Percentiles rank a stretch among this genome's conserved stretches.
Conservation (phyloP, 2,888 invertebrate species). For the Pherbina coryleti region DNA sequence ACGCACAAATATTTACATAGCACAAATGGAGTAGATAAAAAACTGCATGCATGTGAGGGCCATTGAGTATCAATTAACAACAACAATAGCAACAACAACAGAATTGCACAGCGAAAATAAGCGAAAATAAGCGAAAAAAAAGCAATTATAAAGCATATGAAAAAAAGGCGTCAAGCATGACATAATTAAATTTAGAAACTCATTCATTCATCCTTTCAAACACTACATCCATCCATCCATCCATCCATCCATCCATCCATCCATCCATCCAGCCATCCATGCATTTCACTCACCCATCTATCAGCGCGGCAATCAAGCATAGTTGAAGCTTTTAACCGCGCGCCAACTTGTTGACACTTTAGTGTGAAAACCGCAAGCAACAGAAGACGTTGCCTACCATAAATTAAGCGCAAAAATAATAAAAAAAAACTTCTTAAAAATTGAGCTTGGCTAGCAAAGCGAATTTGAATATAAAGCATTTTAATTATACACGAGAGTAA, state of each 20-base stretch:
- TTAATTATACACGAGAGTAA: neutral
- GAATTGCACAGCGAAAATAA: neutral
- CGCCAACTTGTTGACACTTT: conserved; percentile 34
- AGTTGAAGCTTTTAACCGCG: conserved; percentile 3
- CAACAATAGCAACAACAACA: neutral
- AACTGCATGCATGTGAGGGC: neutral
- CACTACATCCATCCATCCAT: neutral
- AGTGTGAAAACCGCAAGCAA: conserved; percentile 22
- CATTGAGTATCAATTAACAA: conserved; percentile 14
- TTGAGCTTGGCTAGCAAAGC: neutral
- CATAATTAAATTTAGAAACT: conserved; percentile 19
- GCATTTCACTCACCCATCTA: too few species aligned
- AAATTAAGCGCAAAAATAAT: neutral
- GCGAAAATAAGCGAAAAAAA: neutral
- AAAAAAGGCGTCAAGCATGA: neutral
- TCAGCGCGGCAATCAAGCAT: too few species aligned
- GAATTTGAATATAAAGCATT: too few species aligned
- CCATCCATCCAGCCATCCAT: too few species aligned
- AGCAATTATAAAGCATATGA: conserved; percentile 8
- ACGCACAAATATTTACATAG: neutral
- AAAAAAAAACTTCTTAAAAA: neutral
- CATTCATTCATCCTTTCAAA: neutral
- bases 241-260: too few species aligned
- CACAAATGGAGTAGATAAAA: too few species aligned
- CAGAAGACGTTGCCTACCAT: neutral